Evolutionary conservation across 2,797 vertebrate species (phyloP), one percentile per base, ranked within the genome.

Genomic region (Echeneis naucrates): DNA sequence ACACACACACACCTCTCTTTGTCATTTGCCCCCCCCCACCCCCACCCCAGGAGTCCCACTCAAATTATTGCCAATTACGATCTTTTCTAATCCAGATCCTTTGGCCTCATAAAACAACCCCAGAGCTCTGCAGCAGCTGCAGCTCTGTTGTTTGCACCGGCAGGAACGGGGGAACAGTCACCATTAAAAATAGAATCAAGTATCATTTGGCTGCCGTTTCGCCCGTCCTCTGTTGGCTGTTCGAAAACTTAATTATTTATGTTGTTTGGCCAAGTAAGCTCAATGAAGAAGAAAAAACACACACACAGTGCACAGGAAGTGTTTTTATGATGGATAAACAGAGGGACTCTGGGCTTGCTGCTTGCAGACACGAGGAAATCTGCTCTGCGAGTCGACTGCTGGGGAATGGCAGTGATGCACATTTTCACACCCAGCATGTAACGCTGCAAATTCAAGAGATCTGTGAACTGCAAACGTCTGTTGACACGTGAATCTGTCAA

Each of bases 391-490:
- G 75, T 51, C 60, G 60, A 72, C 76, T 78, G 83, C 67, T 72
- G 77, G 55, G 73, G 81, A 82, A 77, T 40, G 63, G 82, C 75
- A 69, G 42, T 44, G 83, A 80, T 68, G 85, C 84, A 86, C 77
- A 62, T n/a, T 78, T 89, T 89, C 89, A 89, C 91, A 88, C 87
- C 77, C 86, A 59, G 77, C 87, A 71, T 70, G 83, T 17, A 68
- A 61, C 52, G 65, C 82, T 69, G 79, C 84, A 82, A 45, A 88
- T 55, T 70, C 60, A n/a, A n/a, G 23, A 62, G 66, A 85, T 89
- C 87, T 85, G 90, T 84, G 87, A 87, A 86, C 79, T 8, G 72
- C 75, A 60, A 91, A 84, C 90, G 88, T 92, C 90, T 92, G 90
- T 79, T 77, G 79, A 78, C 81, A 67, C 64, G 44, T 30, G 45